phyloP scores from a whole-genome alignment of 2,797 vertebrate species.

The Silurus aristotelis region DNA sequence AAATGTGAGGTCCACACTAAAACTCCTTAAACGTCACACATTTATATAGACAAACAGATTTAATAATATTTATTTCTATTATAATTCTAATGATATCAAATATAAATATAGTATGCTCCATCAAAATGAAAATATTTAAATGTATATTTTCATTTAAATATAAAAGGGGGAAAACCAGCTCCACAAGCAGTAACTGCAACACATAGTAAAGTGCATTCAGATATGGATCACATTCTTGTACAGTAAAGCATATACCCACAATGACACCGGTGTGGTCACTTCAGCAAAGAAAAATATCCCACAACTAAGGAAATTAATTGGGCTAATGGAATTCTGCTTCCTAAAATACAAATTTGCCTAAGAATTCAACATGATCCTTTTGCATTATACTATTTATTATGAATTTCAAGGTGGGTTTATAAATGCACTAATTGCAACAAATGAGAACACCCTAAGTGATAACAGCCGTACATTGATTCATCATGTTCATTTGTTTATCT shows the following conservation, averaged over 20 bases:
- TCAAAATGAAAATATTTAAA: slow-evolving; percentile 55
- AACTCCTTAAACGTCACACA: slow-evolving; percentile 47
- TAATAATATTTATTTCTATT: neutral
- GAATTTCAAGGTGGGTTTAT: neutral
- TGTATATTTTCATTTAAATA: slow-evolving; percentile 54
- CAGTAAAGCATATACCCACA: neutral
- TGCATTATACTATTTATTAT: neutral
- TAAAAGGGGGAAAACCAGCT: slow-evolving; percentile 64
- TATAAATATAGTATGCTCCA: slow-evolving; percentile 59
- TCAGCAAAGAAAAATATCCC: too few species aligned
- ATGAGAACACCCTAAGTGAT: too few species aligned
- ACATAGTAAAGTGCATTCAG: slow-evolving; percentile 75
- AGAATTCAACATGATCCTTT: neutral
- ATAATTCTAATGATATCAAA: slow-evolving; percentile 53
- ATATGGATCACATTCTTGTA: slow-evolving; percentile 35
- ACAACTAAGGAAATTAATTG: neutral
- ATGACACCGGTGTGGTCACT: neutral
- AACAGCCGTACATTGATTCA: too few species aligned
- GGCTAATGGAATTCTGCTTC: neutral
- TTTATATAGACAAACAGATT: neutral
- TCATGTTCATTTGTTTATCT: too few species aligned
- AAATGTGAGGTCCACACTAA: slow-evolving; percentile 62
- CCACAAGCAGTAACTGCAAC: slow-evolving; percentile 70
- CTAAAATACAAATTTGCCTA: neutral
- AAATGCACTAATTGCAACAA: neutral